Conservation (phyloP, 2,888 invertebrate species). For the Sphaeridia pumilis region DNA sequence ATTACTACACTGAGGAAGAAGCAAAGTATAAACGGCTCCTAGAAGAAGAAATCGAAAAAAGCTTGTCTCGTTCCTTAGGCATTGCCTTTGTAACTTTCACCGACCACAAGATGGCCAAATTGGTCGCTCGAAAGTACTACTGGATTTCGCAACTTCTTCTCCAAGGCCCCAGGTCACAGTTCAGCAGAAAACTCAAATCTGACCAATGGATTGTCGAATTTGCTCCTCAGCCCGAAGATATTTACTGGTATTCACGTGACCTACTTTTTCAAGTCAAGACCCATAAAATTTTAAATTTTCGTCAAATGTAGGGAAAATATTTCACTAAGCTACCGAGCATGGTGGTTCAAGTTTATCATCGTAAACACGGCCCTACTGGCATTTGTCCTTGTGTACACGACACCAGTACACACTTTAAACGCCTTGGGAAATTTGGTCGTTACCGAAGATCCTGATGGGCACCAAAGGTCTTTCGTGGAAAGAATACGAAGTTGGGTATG, state of each 20-base stretch:
- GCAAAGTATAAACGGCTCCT: constrained; percentile 60
- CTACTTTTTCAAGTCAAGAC: background rate
- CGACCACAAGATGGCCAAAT: constrained; percentile 40
- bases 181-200: constrained; percentile 44
- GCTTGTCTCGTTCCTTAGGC: constrained; percentile 69
- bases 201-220: constrained; percentile 70
- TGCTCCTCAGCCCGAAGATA: constrained; percentile 83
- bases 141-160: constrained; percentile 38
- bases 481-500: too few relatives aligned
- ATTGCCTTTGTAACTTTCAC: constrained; percentile 78
- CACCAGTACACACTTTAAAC: constrained; percentile 76
- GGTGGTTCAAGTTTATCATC: constrained; percentile 71
- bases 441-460: too few relatives aligned
- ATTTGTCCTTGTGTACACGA: constrained; percentile 78
- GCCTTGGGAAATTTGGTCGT: constrained; percentile 44
- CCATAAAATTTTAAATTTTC: background rate
- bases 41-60: constrained; percentile 61
- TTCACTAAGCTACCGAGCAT: constrained; percentile 64
- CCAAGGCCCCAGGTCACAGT: constrained; percentile 43
- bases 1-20: constrained; percentile 72
- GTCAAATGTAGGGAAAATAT: constrained; percentile 60
- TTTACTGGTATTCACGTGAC: constrained; percentile 55
- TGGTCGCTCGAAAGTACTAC: constrained; percentile 38
- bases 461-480: too few relatives aligned
- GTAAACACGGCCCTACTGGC: constrained; percentile 69